Conservation (phyloP, 2,888 invertebrate genomes). For the Euzophera pinguis region DNA sequence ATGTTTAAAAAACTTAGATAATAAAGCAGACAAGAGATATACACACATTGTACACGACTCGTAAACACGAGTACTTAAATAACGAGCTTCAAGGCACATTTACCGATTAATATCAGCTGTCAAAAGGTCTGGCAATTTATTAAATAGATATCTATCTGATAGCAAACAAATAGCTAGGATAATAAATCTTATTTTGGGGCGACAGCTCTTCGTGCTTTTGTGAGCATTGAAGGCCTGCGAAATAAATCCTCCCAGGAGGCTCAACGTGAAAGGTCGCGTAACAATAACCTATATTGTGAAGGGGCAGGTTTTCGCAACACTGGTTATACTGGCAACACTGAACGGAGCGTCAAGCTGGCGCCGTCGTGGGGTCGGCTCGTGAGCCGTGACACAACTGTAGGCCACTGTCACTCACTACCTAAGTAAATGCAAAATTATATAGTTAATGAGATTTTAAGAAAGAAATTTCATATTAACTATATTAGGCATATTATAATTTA, state of each 20-base stretch:
- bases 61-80: no score
- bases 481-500: no score
- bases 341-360: constrained; percentile 51
- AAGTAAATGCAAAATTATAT: not conserved
- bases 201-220: constrained; percentile 40
- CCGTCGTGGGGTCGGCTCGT: no score
- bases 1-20: no score
- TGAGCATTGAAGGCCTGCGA: constrained; percentile 40
- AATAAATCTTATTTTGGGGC: constrained; percentile 44
- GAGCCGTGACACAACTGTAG: not conserved
- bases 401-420: not conserved
- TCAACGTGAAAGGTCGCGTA: constrained; percentile 56
- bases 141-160: constrained; percentile 19
- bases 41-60: no score
- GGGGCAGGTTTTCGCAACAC: constrained; percentile 51
- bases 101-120: constrained; percentile 4
- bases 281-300: constrained; percentile 58
- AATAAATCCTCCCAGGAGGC: constrained; percentile 48
- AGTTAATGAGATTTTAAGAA: not conserved
- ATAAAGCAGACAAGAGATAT: no score
- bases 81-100: not conserved
- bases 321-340: constrained; percentile 19
- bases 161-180: constrained; percentile 24
- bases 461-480: no score
- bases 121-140: constrained; percentile 20